These are phyloP conservation scores for Caenorhabditis macrosperma DNA, from an alignment of 2,888 invertebrate genomes.

Conservation along the genomic window DNA sequence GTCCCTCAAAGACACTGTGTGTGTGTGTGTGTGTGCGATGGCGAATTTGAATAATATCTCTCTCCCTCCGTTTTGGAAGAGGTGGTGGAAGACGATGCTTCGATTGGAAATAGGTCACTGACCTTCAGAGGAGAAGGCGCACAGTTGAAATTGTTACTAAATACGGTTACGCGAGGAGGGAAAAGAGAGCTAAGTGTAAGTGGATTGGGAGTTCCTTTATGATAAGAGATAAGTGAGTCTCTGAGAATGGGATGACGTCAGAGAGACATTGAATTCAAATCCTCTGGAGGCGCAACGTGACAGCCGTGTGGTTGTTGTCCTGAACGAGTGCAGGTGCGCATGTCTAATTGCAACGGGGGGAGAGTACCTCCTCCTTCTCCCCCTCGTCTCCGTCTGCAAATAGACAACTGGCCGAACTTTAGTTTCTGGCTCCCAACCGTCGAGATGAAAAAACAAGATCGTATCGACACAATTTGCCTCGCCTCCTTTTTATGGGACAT, in stretches of 20 bases:
- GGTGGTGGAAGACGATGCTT: constrained; percentile 10
- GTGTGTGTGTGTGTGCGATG: constrained; percentile 10
- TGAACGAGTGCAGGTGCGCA: constrained; percentile 6
- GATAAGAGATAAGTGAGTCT: not conserved
- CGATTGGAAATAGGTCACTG: constrained; percentile 51
- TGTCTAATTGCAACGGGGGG: constrained; percentile 29
- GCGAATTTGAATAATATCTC: constrained; percentile 61
- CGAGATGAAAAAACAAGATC: not conserved
- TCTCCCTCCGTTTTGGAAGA: constrained; percentile 28
- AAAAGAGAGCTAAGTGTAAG: not conserved
- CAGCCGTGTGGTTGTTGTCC: constrained; percentile 9
- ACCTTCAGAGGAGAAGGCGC: constrained; percentile 25
- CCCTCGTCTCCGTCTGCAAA: not conserved
- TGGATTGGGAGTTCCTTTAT: not conserved
- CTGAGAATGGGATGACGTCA: not conserved
- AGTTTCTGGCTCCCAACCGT: not conserved
- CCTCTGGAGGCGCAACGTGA: too few species aligned
- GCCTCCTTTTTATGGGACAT: constrained; percentile 1
- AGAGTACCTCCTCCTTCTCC: not conserved
- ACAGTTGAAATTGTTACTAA: constrained; percentile 49
- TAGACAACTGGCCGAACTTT: not conserved
- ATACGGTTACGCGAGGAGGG: constrained; percentile 19
- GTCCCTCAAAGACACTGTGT: constrained; percentile 17
- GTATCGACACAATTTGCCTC: not conserved
- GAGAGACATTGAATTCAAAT: too few species aligned